phyloP scores from a whole-genome alignment of 2,113 vertebrate genomes.

The Corynorhinus townsendii region DNA sequence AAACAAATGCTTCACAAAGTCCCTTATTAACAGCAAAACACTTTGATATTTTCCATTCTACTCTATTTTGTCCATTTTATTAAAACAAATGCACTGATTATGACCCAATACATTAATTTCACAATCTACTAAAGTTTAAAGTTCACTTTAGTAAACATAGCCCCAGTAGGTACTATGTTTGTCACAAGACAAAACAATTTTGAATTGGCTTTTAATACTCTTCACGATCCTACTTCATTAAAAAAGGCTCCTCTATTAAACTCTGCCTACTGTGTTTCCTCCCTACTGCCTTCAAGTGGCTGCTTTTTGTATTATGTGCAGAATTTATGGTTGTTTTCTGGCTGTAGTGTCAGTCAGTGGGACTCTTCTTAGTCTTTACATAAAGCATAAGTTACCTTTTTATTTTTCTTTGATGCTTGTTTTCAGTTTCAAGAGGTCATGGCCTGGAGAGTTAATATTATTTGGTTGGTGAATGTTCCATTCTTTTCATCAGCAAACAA shows the following conservation, averaged over 20 bases:
- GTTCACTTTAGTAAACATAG: background rate
- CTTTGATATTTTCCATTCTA: background rate
- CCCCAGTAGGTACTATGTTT: too few relatives aligned
- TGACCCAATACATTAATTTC: background rate
- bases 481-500: background rate
- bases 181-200: background rate
- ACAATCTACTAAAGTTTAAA: background rate
- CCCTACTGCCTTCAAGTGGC: background rate
- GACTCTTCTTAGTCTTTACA: background rate
- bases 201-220: background rate
- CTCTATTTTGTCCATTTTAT: background rate
- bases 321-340: background rate
- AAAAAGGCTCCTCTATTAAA: background rate
- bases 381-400: background rate
- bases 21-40: background rate
- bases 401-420: background rate
- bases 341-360: background rate
- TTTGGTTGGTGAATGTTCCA: background rate
- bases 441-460: background rate
- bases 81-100: background rate
- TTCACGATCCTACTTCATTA: background rate
- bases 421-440: background rate
- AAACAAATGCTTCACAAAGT: background rate
- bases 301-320: background rate
- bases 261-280: background rate